phyloP scores from a whole-genome alignment of 2,113 vertebrate genomes.

The Sprattus sprattus region DNA sequence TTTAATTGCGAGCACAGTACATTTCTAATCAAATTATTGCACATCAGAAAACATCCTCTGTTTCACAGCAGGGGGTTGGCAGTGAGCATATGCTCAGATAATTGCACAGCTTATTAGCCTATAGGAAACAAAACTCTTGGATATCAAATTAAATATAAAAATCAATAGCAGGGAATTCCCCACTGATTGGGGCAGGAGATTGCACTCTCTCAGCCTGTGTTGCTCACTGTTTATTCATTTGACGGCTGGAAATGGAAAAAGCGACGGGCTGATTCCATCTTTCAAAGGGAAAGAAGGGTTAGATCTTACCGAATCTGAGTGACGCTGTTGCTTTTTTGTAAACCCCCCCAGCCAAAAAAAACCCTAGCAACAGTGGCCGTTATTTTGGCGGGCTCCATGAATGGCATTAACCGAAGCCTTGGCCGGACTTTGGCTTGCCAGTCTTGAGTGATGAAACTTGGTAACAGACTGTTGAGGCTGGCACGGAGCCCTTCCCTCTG shows the following conservation, averaged over 20 bases:
- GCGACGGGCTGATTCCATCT: constrained; percentile 1
- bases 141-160: not conserved
- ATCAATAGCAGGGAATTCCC: not conserved
- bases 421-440: constrained; percentile 66
- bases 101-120: constrained; percentile 8
- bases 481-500: constrained; percentile 60
- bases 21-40: constrained; percentile 17
- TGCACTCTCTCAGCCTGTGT: not conserved
- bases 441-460: constrained; percentile 62
- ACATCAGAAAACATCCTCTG: constrained; percentile 14
- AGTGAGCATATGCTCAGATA: not conserved
- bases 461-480: constrained; percentile 69
- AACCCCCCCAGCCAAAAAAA: constrained; percentile 1
- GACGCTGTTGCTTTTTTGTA: not conserved
- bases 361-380: constrained; percentile 66
- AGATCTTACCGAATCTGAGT: not conserved
- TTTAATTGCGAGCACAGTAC: not conserved
- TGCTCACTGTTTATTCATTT: not conserved
- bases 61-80: not conserved
- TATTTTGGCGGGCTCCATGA: constrained; percentile 69
- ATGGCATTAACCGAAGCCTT: constrained; percentile 73
- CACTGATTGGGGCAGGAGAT: not conserved
- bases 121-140: constrained; percentile 6
- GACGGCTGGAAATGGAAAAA: not conserved
- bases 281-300: not conserved